Percentiles rank a stretch among this genome's conserved stretches.
These are phyloP conservation scores for Sinocyclocheilus maitianheensis DNA, from an alignment of 2,113 vertebrate genomes.

Conservation along the genomic window DNA sequence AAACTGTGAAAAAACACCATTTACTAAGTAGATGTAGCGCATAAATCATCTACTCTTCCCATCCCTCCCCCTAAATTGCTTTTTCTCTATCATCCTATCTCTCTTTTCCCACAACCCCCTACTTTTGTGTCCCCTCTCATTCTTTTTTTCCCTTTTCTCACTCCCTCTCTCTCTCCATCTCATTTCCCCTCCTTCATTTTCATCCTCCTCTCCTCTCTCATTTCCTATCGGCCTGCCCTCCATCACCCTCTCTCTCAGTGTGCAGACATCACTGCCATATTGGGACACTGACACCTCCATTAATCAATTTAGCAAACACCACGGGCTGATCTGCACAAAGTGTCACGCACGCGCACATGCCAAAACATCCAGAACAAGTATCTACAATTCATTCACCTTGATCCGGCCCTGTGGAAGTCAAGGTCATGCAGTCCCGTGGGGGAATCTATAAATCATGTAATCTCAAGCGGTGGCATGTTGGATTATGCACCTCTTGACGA, in stretches of 20 bases:
- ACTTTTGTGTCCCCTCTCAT: conserved; percentile 12
- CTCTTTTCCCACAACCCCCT: background rate
- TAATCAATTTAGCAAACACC: conserved; percentile 58
- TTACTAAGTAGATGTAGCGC: conserved; percentile 58
- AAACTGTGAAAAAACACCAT: conserved; percentile 56
- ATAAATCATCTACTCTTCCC: conserved; percentile 57
- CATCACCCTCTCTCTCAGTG: conserved; percentile 24
- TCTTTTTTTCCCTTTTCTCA: background rate
- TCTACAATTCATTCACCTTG: conserved; percentile 33
- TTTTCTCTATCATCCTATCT: conserved; percentile 4
- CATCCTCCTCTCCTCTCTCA: conserved; percentile 26
- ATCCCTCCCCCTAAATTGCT: conserved; percentile 18
- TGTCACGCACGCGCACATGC: conserved; percentile 17
- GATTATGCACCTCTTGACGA: background rate
- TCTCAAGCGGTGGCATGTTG: background rate
- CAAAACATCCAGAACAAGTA: conserved; percentile 9
- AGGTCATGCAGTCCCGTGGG: conserved; percentile 38
- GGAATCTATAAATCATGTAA: background rate
- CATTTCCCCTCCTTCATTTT: conserved; percentile 16
- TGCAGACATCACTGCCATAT: conserved; percentile 53
- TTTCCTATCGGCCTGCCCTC: conserved; percentile 25
- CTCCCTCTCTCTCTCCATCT: conserved; percentile 17
- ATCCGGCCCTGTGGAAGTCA: conserved; percentile 7
- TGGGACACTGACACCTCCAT: conserved; percentile 57
- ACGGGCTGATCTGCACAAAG: conserved; percentile 20